Base-by-base conservation (phyloP, 2,888 invertebrate genomes). In the Cataglyphis albicans region DNA sequence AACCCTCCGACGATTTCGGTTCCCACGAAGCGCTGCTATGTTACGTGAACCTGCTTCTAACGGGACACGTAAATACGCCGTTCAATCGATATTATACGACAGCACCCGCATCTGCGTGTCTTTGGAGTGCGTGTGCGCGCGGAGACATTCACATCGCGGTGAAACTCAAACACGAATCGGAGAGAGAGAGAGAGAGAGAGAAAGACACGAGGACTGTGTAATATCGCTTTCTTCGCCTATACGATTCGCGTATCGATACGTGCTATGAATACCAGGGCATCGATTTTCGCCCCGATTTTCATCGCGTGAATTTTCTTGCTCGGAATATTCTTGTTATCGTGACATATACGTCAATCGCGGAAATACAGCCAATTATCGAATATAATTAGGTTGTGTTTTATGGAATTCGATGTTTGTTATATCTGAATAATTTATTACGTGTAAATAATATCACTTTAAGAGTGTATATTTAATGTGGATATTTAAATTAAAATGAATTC, bases 61-160 rank as follows among this genome's bases (percentile, higher is more conserved):
- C 63, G 57, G 67, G 78, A 70, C 68, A 81, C 72, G 48, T 52
- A 48, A 44, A 38, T 67, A 70, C 21, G 12, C 80, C 57, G 74
- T 65, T 72, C 78, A 63, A 87, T 93, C 92, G 91, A 93, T 93
- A 52, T 52, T 52, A 93, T 92, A 90, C 89, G 89, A 92, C 90
- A 89, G 90, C 91, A 91, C 87, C 90, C 90, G 89, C 90, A 86
- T 89, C 41, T 65, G 65, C 38, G 48, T 67, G 18, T 32, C 76
- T 68, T 41, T 41, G 7, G 59, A 67, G 25, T 67, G 52, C 38
- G 48, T 59, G 44, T 32, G 25, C n/a, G 21, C 32, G 41, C n/a
- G 57, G 84, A 85, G 88, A 86, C 91, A 91, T 90, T 91, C 91
- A 90, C 92, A 92, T 91, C 89, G 89, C 88, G 86, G 89, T 90